These are phyloP conservation scores for Centropyge bicolor DNA, from an alignment of 2,797 vertebrate genomes.

Conservation along the genomic window DNA sequence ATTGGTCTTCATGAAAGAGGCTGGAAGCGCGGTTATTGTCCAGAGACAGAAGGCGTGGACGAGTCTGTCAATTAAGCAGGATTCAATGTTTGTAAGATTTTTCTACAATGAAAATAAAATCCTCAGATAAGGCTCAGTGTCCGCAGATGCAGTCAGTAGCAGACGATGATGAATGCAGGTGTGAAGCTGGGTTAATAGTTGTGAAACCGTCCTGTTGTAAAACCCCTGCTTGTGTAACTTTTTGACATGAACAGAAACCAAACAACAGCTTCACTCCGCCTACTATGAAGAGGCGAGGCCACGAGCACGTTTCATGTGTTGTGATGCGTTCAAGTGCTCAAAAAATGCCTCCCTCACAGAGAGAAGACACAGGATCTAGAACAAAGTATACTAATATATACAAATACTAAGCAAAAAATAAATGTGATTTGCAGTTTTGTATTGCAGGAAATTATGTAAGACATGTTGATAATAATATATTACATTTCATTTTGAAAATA, in stretches of 20 bases:
- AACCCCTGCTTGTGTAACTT: conserved; percentile 86
- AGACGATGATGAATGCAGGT: rapidly evolving
- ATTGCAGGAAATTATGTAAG: background rate
- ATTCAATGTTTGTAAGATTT: background rate
- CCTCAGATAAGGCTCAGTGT: too few species aligned
- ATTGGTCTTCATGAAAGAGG: background rate
- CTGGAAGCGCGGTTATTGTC: conserved; percentile 21
- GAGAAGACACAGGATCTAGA: too few species aligned
- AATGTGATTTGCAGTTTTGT: too few species aligned
- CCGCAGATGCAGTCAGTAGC: background rate
- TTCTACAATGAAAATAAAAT: background rate
- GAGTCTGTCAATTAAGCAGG: conserved; percentile 6
- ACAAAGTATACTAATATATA: too few species aligned
- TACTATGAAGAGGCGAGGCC: conserved; percentile 75
- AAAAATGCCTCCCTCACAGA: background rate
- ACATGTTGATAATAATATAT: background rate
- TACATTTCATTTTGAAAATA: background rate
- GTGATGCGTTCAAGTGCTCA: conserved; percentile 36
- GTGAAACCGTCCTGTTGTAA: conserved; percentile 64
- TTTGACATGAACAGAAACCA: conserved; percentile 67
- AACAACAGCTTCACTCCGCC: conserved; percentile 72
- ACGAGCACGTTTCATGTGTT: conserved; percentile 38
- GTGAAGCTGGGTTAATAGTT: conserved; percentile 20
- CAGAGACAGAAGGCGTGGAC: conserved; percentile 21
- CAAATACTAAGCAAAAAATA: too few species aligned